These are phyloP conservation scores for Abrostola tripartita DNA, from an alignment of 2,888 invertebrate species.

Conservation along the genomic window DNA sequence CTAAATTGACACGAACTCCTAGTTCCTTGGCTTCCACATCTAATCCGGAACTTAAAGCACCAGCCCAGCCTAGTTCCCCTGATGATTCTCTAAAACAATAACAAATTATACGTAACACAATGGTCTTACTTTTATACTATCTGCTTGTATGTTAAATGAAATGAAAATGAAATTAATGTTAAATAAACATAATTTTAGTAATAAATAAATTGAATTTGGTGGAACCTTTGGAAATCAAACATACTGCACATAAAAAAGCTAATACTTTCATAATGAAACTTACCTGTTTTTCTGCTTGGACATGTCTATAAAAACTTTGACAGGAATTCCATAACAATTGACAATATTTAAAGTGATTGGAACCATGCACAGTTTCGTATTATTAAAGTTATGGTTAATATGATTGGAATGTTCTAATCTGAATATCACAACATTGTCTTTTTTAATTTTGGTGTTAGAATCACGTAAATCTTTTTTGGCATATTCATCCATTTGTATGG, in stretches of 20 bases:
- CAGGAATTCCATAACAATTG: conserved; percentile 89
- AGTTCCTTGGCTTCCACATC: conserved; percentile 75
- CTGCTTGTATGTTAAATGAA: too few relatives aligned
- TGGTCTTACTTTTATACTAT: too few relatives aligned
- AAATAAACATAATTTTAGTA: too few relatives aligned
- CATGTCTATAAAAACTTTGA: conserved; percentile 90
- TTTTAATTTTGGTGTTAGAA: conserved; percentile 70
- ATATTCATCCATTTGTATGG: conserved; percentile 77
- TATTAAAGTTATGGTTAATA: conserved; percentile 90
- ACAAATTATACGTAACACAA: background rate
- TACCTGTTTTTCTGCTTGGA: conserved; percentile 88
- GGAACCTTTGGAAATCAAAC: background rate
- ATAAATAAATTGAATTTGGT: too few relatives aligned
- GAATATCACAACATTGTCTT: conserved; percentile 87
- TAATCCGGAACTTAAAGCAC: conserved; percentile 78
- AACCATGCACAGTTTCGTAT: conserved; percentile 89
- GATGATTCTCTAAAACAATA: conserved; percentile 70
- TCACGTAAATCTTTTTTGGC: conserved; percentile 68
- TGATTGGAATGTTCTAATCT: conserved; percentile 88
- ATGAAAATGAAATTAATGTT: too few relatives aligned
- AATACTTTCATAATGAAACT: conserved; percentile 24
- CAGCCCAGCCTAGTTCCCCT: conserved; percentile 81
- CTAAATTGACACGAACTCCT: conserved; percentile 80
- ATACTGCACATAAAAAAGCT: background rate
- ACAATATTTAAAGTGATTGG: conserved; percentile 91